These are phyloP conservation scores for Hestina assimilis DNA, from an alignment of 1,140 invertebrate genomes.

Conservation along the genomic window DNA sequence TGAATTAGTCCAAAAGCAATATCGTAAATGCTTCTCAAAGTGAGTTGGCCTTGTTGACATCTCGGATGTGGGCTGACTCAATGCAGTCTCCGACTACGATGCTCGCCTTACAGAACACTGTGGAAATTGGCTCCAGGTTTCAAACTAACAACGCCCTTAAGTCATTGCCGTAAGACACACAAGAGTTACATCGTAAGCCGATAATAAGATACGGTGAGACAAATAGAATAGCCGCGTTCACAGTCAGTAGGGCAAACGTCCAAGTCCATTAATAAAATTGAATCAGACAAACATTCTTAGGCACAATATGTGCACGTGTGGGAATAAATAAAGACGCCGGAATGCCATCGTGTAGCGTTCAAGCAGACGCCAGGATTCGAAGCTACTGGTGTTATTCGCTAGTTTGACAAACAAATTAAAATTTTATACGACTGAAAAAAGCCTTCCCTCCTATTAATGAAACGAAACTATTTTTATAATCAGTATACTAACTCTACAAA, in stretches of 20 bases:
- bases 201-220: conserved; percentile 58
- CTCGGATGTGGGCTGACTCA: conserved; percentile 58
- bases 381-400: neutral
- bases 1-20: conserved; percentile 66
- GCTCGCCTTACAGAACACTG: conserved; percentile 34
- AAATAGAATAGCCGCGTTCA: conserved; percentile 68
- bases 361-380: conserved; percentile 10
- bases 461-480: neutral
- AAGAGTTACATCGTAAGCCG: conserved; percentile 31
- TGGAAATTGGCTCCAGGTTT: conserved; percentile 30
- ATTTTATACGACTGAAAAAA: neutral
- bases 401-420: neutral
- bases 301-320: conserved; percentile 69
- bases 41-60: conserved; percentile 65
- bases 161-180: conserved; percentile 33
- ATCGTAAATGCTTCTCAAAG: conserved; percentile 54
- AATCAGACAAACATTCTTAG: conserved; percentile 73
- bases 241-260: conserved; percentile 74
- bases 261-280: conserved; percentile 78
- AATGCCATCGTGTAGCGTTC: conserved; percentile 26
- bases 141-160: conserved; percentile 41
- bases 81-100: conserved; percentile 50
- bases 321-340: conserved; percentile 57
- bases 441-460: too few relatives aligned
- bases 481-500: neutral